Conservation (phyloP, 92 coral and sea anemone genomes). For the Palythoa heliodiscus region DNA sequence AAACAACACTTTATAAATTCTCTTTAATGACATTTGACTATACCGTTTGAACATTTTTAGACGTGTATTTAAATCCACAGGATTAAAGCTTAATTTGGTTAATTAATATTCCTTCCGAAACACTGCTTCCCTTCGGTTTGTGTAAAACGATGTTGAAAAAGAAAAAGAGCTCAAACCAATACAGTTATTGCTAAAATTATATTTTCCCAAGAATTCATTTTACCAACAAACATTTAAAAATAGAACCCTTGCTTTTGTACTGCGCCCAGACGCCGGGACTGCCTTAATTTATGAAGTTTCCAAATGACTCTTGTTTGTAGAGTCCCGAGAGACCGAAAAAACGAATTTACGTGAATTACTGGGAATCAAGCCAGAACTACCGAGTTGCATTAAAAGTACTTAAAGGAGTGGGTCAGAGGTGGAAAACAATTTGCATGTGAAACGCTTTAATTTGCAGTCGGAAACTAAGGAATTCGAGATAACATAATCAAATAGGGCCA, state of each 20-base stretch:
- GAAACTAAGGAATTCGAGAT: background rate
- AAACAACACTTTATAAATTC: background rate
- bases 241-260: background rate
- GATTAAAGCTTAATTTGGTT: too few species aligned
- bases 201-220: background rate
- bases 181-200: background rate
- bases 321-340: conserved; percentile 3
- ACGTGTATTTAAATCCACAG: too few species aligned
- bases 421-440: background rate
- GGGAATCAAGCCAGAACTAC: background rate
- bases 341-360: background rate
- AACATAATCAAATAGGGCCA: conserved; percentile 4
- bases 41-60: too few species aligned
- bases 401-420: background rate
- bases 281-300: background rate
- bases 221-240: background rate
- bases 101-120: background rate
- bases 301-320: background rate
- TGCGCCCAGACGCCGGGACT: background rate
- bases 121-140: background rate
- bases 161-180: background rate
- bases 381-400: background rate
- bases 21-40: background rate
- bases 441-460: background rate
- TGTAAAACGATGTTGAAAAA: background rate